Conservation (phyloP, 2,888 invertebrate species). For the Conops quadrifasciatus region DNA sequence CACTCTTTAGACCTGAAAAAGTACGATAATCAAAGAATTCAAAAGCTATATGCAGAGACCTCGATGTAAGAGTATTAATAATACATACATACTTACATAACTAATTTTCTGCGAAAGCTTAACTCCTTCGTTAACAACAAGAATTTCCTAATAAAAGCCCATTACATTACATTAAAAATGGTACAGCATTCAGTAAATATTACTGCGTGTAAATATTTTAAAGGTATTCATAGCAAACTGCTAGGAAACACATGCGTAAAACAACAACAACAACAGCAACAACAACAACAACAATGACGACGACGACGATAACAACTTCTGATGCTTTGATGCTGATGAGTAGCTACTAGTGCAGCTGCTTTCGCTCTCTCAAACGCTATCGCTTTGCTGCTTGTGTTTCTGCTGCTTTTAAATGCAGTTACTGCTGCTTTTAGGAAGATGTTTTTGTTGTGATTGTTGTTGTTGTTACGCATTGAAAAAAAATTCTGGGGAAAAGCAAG, state of each 20-base stretch:
- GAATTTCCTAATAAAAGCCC: neutral
- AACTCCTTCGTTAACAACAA: too few species aligned
- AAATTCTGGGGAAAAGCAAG: neutral
- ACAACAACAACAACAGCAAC: neutral
- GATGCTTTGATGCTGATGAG: too few species aligned
- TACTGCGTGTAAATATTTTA: constrained; percentile 7
- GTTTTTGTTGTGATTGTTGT: neutral
- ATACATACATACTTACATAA: too few species aligned
- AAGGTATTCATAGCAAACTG: neutral
- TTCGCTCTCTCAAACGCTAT: too few species aligned
- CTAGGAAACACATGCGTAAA: neutral
- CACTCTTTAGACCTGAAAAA: neutral
- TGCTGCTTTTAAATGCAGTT: too few species aligned
- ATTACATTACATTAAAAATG: neutral
- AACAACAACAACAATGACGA: neutral
- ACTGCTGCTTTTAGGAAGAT: too few species aligned
- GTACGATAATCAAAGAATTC: constrained; percentile 14
- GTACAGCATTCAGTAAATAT: constrained; percentile 5
- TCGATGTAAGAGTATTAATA: neutral
- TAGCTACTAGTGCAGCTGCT: too few species aligned
- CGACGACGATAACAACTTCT: neutral
- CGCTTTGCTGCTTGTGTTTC: too few species aligned
- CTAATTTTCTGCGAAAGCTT: too few species aligned
- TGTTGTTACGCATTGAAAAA: neutral
- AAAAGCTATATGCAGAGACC: neutral